Base-by-base conservation (phyloP, 1,140 invertebrate species). In the Cyrtorhinus lividipennis region DNA sequence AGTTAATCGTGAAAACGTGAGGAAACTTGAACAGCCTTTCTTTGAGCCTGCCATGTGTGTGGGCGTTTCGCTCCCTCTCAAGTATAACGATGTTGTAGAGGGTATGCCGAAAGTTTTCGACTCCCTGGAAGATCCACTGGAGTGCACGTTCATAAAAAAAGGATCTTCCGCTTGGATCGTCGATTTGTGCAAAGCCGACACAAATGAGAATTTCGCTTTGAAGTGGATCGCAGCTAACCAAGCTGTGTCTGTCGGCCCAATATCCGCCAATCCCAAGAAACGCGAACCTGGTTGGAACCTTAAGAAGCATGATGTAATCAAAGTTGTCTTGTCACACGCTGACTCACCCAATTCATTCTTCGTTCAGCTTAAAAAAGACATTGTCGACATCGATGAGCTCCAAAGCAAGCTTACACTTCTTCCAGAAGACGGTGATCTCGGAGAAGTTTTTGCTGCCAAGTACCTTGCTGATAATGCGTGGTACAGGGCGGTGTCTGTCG, bases 381-480 rank as follows among this genome's bases (percentile, higher is more conserved):
- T 64, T 0, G 0, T 66, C 0, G 13, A 26, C 1, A 65, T 75
- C 12, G 22, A 62, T 3, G 61, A 66, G 30, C 24, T 78, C 67
- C 67, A 86, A 68, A 71, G 75, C 0, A 76, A 80, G 66, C 69
- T 88, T 1, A 83, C 86, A 69, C 24, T 24, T 26, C 23, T 56
- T 24, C 68, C 44, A 26, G 2, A 46, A 23, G 72, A 84, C 1
- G 74, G 77, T 45, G 80, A 83, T 45, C 76, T 81, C 59, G 82
- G 83, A 3, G 78, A 80, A 0, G 69, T 84, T 0, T 91, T 88
- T 71, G 75, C 84, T 30, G 88, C 87, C 0, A 77, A 82, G 62
- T 90, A 84, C 69, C 81, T 80, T 0, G 80, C 82, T 0, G 86
- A 91, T 69, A 79, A 83, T 38, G 71, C 73, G 1, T 93, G 88